Evolutionary conservation across 2,888 invertebrate genomes (phyloP), one percentile per base, ranked within the genome.

Genomic region (Xanthostigma xanthostigma): DNA sequence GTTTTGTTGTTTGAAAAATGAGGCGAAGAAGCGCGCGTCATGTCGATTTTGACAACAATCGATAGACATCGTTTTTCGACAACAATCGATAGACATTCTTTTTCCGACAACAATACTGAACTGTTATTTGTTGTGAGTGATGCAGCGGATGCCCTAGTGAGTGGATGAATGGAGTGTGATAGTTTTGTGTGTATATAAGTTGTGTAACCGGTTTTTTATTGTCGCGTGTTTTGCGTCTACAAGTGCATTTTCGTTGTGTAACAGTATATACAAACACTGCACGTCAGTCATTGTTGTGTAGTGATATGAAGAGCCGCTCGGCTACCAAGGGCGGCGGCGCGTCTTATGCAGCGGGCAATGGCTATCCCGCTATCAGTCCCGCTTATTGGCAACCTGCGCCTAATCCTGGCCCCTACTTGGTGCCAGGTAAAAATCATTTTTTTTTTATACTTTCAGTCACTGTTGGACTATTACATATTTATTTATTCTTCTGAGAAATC

Each of bases 371-470:
- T 60, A 86, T 86, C 74, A 82, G 81, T 68, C 79, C 84, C 66
- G 82, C 85, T 64, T 86, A 87, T 71, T 87, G 86, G 86, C 79
- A 85, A 62, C 84, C 86, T 56, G 81, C 85, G 61, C 78, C 84
- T 55, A 81, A 80, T 69, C 81, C 82, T 59, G 81, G 81, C 64
- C 86, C 85, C 62, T 86, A 87, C 72, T 78, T 85, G 67, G 75
- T 85, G 68, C 87, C 87, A 86, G 87, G 87, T 87, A 79, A 53
- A 33, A 36, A 40, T 40, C 10, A 6, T 9, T 40, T 13, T 40
- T 40, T 13, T 40, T 13, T 40, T 40, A 40, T 12, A 39, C 13
- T 9, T n/a, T n/a, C n/a, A n/a, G n/a, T n/a, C n/a, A n/a, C n/a
- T n/a, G 12, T n/a, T 10, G 2, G 9, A 17, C 17, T 17, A 17